A percentile compares a stretch with the other conserved stretches of the same genome.
phyloP scores from a whole-genome alignment of 1,140 invertebrate genomes.

The Papilio dardanus region DNA sequence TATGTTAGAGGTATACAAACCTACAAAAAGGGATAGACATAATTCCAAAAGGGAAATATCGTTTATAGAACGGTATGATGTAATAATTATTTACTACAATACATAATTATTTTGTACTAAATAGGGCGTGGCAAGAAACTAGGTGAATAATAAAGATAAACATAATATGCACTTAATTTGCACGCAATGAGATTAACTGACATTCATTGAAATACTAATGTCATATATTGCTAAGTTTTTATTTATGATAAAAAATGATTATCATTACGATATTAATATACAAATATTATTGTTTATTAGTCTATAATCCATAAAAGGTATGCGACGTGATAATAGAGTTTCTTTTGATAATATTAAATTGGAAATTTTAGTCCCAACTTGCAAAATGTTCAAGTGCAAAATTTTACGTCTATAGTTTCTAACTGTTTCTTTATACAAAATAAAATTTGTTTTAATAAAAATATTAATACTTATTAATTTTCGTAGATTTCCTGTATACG shows the following conservation, averaged over 20 bases:
- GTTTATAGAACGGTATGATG: neutral
- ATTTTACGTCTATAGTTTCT: too few relatives aligned
- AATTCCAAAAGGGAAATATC: too few relatives aligned
- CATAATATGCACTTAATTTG: neutral
- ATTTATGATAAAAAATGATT: neutral
- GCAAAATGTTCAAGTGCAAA: too few relatives aligned
- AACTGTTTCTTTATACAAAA: too few relatives aligned
- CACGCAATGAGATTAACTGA: neutral
- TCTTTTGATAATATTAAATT: neutral
- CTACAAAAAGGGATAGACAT: too few relatives aligned
- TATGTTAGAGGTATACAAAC: too few relatives aligned
- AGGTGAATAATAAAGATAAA: slow-evolving; percentile 3
- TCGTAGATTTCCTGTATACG: too few relatives aligned
- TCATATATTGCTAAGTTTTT: neutral
- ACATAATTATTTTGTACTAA: neutral
- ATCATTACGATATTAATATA: neutral
- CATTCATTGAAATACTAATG: neutral
- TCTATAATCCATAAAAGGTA: neutral
- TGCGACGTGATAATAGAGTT: neutral
- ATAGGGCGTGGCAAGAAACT: neutral
- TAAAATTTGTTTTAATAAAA: too few relatives aligned
- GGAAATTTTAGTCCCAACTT: too few relatives aligned
- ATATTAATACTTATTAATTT: too few relatives aligned
- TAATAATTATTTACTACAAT: neutral
- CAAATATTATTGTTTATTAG: neutral